A percentile compares a stretch with the other conserved stretches of the same genome.
These are phyloP conservation scores for Sebastes elongatus DNA, from an alignment of 2,797 vertebrate genomes.

Conservation along the genomic window DNA sequence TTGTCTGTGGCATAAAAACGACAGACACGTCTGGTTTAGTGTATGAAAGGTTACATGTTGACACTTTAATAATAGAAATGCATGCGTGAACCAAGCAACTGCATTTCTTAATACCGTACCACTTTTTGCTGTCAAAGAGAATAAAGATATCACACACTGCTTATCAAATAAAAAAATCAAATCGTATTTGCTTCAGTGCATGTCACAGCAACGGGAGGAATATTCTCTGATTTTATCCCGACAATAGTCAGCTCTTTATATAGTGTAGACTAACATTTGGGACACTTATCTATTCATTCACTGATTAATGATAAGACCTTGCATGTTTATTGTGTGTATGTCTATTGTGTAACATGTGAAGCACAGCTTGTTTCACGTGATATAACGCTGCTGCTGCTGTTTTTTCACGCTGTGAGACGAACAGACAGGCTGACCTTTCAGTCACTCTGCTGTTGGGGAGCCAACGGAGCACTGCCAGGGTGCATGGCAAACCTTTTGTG, in stretches of 20 bases:
- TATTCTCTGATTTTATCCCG: constrained; percentile 15
- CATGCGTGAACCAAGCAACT: constrained; percentile 22
- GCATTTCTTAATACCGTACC: constrained; percentile 19
- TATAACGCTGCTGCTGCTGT: constrained; percentile 52
- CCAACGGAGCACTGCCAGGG: constrained; percentile 51
- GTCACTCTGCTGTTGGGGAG: constrained; percentile 66
- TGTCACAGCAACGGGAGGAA: constrained; percentile 12
- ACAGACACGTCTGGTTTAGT: constrained; percentile 38
- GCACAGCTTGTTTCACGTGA: constrained; percentile 54
- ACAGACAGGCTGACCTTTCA: constrained; percentile 80
- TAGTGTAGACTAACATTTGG: constrained; percentile 11
- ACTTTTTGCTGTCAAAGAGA: constrained; percentile 39
- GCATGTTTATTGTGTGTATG: constrained; percentile 26
- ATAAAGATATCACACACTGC: constrained; percentile 43
- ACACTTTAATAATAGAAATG: constrained; percentile 44
- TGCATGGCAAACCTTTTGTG: constrained; percentile 57
- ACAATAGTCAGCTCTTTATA: constrained; percentile 5
- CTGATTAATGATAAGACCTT: constrained; percentile 45
- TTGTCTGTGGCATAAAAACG: constrained; percentile 50
- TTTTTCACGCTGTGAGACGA: constrained; percentile 69
- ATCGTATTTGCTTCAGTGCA: constrained; percentile 19
- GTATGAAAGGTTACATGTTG: constrained; percentile 54
- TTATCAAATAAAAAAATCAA: constrained; percentile 46
- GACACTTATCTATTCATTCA: constrained; percentile 28
- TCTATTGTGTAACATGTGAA: constrained; percentile 38